A percentile compares a stretch with the other conserved stretches of the same genome.
These are phyloP conservation scores for Perodicticus potto DNA, from an alignment of 2,797 vertebrate genomes.

Conservation along the genomic window DNA sequence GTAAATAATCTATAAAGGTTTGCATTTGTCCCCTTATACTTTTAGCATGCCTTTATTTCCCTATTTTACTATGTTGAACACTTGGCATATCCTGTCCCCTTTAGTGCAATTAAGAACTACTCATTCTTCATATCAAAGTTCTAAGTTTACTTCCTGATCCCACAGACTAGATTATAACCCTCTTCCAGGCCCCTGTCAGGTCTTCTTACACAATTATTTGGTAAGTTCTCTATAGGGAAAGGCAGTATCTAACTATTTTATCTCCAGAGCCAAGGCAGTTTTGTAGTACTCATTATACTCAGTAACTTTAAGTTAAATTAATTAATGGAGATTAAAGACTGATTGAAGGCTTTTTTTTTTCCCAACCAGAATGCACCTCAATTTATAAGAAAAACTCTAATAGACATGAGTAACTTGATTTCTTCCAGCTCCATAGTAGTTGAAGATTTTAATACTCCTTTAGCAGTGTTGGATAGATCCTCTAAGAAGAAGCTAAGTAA, in stretches of 20 bases:
- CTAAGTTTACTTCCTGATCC: conserved; percentile 52
- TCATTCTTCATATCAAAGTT: neutral
- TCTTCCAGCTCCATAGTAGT: no score
- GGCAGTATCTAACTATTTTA: neutral
- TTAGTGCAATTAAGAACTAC: conserved; percentile 32
- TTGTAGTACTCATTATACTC: neutral
- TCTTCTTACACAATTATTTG: neutral
- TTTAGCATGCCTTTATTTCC: neutral
- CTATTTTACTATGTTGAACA: conserved; percentile 1
- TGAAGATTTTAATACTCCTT: no score
- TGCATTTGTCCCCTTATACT: conserved; percentile 28
- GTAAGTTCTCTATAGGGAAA: neutral
- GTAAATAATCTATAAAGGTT: conserved; percentile 8
- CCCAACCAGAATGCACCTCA: no score
- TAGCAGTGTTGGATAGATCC: no score
- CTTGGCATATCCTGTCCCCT: neutral
- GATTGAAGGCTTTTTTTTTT: neutral
- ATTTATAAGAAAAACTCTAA: no score
- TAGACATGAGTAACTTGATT: no score
- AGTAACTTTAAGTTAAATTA: conserved; percentile 46
- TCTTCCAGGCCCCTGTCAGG: neutral
- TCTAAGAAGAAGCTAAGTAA: no score
- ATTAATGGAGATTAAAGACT: conserved; percentile 46
- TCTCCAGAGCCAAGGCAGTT: neutral
- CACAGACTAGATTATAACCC: neutral